Evolutionary conservation across 2,113 vertebrate species (phyloP).

Genomic region (Chamaetylas fuelleborni): DNA sequence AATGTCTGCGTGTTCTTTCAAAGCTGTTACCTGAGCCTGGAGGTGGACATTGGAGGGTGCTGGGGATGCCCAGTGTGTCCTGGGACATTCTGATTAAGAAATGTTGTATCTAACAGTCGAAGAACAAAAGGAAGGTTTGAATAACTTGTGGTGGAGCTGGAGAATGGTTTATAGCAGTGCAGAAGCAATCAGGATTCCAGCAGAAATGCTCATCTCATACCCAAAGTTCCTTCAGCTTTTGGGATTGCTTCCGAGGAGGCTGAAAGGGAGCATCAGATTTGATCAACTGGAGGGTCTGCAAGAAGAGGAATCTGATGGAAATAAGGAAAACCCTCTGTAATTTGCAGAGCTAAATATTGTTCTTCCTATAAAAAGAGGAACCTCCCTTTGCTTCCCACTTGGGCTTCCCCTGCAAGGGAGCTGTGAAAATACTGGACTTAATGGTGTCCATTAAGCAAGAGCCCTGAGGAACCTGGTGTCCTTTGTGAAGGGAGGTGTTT

Average conservation of each 20-base stretch:
- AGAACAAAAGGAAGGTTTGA: background rate
- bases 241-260: background rate
- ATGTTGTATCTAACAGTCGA: background rate
- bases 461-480: background rate
- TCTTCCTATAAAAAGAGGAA: background rate
- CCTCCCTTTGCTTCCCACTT: background rate
- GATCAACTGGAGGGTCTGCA: background rate
- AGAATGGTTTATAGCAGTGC: background rate
- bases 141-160: background rate
- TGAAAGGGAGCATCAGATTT: background rate
- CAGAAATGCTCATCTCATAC: background rate
- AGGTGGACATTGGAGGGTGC: background rate
- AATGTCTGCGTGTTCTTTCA: background rate
- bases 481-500: background rate
- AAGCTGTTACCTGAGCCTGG: background rate
- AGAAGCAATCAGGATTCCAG: background rate
- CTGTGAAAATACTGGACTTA: background rate
- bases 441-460: slow-evolving; percentile 19
- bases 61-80: background rate
- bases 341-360: slow-evolving; percentile 12
- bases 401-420: background rate
- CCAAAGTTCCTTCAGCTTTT: background rate
- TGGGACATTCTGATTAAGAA: background rate
- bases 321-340: background rate
- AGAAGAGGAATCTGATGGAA: background rate